Evolutionary conservation across 2,797 vertebrate genomes (phyloP), one percentile per base, ranked within the genome.

Genomic region (Bradypodion pumilum): DNA sequence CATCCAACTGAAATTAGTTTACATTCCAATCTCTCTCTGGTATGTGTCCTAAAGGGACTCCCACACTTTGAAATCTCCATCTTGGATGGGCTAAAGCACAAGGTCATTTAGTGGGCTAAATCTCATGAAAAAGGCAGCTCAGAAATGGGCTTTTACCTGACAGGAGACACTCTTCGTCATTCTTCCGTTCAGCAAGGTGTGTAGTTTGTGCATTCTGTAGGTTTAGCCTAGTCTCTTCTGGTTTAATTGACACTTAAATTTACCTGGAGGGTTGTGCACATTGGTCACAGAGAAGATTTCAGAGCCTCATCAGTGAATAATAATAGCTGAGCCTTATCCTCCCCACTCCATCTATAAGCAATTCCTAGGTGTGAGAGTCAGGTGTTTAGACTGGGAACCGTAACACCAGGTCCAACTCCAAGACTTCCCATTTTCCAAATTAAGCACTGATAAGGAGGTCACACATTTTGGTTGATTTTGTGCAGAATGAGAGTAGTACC

Each of bases 161-260:
- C n/a, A n/a, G n/a, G n/a, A n/a, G n/a, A n/a, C n/a, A n/a, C n/a
- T n/a, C n/a, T n/a, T n/a, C n/a, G n/a, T n/a, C n/a, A n/a, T n/a
- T n/a, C n/a, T n/a, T n/a, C n/a, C n/a, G n/a, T n/a, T n/a, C n/a
- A n/a, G n/a, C n/a, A n/a, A n/a, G n/a, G n/a, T n/a, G n/a, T n/a
- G n/a, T n/a, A n/a, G n/a, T n/a, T n/a, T n/a, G n/a, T n/a, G n/a
- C n/a, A n/a, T n/a, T n/a, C n/a, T n/a, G n/a, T n/a, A n/a, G n/a
- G n/a, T n/a, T n/a, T n/a, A n/a, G n/a, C n/a, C n/a, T n/a, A n/a
- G n/a, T n/a, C n/a, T n/a, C n/a, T n/a, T n/a, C n/a, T n/a, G n/a
- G n/a, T n/a, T n/a, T n/a, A n/a, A n/a, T n/a, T n/a, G n/a, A n/a
- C 35, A 77, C 76, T 77, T 76, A 76, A 85, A 66, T 32, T 42